Base-by-base conservation (phyloP, 2,888 invertebrate species). In the Hybos culiciformis region DNA sequence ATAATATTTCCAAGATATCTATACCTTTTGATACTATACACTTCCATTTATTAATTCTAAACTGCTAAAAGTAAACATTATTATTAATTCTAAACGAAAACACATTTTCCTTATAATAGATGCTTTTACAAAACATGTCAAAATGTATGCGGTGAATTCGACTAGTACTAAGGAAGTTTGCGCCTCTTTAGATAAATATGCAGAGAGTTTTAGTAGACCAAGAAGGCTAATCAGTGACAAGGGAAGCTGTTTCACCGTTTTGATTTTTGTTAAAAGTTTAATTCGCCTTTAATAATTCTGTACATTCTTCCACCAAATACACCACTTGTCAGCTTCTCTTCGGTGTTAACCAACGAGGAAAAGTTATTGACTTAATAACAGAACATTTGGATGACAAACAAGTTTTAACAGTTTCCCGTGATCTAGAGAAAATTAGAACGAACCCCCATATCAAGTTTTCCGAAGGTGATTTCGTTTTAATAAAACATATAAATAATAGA, bases 281-380 rank as follows among this genome's bases (percentile, higher is more conserved):
- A 24, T 41, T 34, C 18, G 4, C 24, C 4, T 24, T 34, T 11
- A 41, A 41, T 17, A 41, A 41, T 40, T n/a, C n/a, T n/a, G n/a
- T n/a, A 53, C 49, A 2, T 12, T 29, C n/a, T 46, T 45, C 31
- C 6, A 51, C 55, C 12, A 48, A 51, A 4, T 48, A 54, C 37
- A 51, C 54, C 1, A 53, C 56, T 1, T 50, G 51, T 47, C 50
- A 41, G 31, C 36, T 55, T 18, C 40, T 57, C 20, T 56, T 53
- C 34, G 57, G 57, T 2, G 40, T 53, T 7, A 33, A 50, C 39
- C 57, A 58, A 39, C 45, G 48, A 33, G 53, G 54, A n/a, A n/a
- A n/a, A n/a, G n/a, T n/a, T n/a, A n/a, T n/a, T n/a, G n/a, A 14
- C 29, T 46, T 14, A 3, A 15, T 51, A 15, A 41, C 33, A 19